Conservation (phyloP, 2,888 invertebrate species). For the Rhimphoctona megacephalus region DNA sequence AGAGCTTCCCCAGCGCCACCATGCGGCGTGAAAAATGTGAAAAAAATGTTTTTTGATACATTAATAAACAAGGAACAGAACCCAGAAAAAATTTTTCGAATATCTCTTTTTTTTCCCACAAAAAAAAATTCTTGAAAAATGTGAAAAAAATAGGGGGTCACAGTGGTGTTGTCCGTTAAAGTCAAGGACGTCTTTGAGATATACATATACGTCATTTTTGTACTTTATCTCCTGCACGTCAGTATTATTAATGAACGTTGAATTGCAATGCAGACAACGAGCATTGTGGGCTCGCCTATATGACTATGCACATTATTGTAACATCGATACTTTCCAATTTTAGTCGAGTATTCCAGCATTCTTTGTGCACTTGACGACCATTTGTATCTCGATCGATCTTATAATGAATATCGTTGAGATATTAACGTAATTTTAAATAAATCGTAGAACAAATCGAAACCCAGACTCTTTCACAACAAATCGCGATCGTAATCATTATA, state of each 20-base stretch:
- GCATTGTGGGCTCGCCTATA: conserved; percentile 41
- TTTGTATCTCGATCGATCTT: background rate
- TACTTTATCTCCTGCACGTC: conserved; percentile 7
- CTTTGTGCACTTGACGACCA: background rate
- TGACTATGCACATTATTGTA: conserved; percentile 26
- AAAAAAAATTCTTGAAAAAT: too few species aligned
- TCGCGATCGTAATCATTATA: background rate
- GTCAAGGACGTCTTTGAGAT: conserved; percentile 50
- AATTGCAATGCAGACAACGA: conserved; percentile 20
- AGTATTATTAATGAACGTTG: conserved; percentile 43
- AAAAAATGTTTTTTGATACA: too few species aligned
- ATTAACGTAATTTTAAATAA: too few species aligned
- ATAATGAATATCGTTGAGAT: background rate
- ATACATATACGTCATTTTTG: background rate
- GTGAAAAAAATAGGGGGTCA: too few species aligned
- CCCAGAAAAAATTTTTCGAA: too few species aligned
- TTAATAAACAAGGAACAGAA: too few species aligned
- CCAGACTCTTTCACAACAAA: background rate
- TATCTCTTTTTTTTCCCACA: too few species aligned
- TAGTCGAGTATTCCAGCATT: conserved; percentile 30
- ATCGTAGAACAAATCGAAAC: too few species aligned
- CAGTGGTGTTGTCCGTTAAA: too few species aligned
- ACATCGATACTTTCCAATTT: conserved; percentile 23
- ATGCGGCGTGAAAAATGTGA: too few species aligned
- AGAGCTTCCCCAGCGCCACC: too few species aligned